These are phyloP conservation scores for Psephotus haematonotus DNA, from an alignment of 2,113 vertebrate genomes.

Conservation along the genomic window DNA sequence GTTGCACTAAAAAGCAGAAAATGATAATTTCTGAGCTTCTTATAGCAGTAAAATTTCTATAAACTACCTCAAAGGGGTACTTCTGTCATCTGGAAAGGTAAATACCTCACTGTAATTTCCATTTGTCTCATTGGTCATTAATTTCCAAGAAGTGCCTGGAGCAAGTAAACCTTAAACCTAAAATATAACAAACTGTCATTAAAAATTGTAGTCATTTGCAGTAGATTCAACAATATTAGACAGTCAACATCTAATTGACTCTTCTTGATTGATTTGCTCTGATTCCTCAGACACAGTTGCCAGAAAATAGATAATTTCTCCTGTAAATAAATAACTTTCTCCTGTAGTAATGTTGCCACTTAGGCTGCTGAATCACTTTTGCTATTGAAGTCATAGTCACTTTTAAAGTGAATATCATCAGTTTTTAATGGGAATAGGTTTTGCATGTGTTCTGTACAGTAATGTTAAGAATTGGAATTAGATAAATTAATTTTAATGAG, in stretches of 20 bases:
- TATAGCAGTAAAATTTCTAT: neutral
- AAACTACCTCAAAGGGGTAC: neutral
- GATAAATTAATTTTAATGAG: neutral
- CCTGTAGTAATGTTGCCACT: neutral
- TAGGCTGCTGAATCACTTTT: neutral
- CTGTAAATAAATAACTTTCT: neutral
- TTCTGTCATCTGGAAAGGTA: conserved; percentile 10
- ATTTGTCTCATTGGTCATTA: neutral
- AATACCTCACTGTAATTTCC: conserved; percentile 26
- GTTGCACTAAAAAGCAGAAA: neutral
- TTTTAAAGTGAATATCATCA: neutral
- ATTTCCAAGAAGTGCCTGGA: neutral
- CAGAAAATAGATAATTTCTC: neutral
- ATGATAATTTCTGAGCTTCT: neutral
- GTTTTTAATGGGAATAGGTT: neutral
- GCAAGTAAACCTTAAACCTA: conserved; percentile 31
- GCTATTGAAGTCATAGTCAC: neutral
- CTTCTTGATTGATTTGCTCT: conserved; percentile 49
- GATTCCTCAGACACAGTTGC: neutral
- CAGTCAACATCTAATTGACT: conserved; percentile 15
- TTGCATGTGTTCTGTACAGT: neutral
- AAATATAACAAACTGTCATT: neutral
- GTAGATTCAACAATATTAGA: neutral
- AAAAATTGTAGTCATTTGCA: conserved; percentile 25
- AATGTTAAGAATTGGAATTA: neutral